phyloP scores from a whole-genome alignment of 23 tunicate genomes.

The Clavelina lepadiformis region DNA sequence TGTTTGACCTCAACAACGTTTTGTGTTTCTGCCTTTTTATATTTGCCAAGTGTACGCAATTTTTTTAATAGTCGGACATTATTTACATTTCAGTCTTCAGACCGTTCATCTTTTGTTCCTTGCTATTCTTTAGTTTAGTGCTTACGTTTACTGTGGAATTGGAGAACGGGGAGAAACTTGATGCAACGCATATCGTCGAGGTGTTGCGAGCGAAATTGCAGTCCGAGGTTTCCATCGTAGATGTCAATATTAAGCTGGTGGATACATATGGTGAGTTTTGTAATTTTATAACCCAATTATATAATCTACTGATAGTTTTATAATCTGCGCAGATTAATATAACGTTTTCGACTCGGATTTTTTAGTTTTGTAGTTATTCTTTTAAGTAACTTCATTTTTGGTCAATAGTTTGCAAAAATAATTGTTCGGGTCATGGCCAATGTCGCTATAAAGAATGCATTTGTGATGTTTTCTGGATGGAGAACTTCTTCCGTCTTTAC shows the following conservation, averaged over 20 bases:
- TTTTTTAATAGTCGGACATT: no score
- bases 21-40: no score
- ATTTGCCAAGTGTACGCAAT: no score
- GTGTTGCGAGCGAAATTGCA: slow-evolving; percentile 41
- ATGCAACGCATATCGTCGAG: slow-evolving; percentile 43
- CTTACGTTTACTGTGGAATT: slow-evolving; percentile 45
- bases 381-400: no score
- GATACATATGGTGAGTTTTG: slow-evolving; percentile 82
- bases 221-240: slow-evolving; percentile 32
- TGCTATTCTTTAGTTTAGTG: slow-evolving; percentile 11
- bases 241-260: slow-evolving; percentile 44
- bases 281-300: no score
- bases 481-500: slow-evolving; percentile 76
- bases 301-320: no score
- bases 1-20: no score
- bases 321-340: no score
- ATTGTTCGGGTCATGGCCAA: slow-evolving; percentile 86
- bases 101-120: neutral
- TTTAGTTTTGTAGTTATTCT: no score
- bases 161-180: no score
- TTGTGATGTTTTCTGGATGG: slow-evolving; percentile 97
- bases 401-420: slow-evolving; percentile 87
- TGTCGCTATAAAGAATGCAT: slow-evolving; percentile 88
- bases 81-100: no score
- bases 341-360: no score